phyloP scores from a whole-genome alignment of 2,113 vertebrate genomes.

The Hucho hucho region DNA sequence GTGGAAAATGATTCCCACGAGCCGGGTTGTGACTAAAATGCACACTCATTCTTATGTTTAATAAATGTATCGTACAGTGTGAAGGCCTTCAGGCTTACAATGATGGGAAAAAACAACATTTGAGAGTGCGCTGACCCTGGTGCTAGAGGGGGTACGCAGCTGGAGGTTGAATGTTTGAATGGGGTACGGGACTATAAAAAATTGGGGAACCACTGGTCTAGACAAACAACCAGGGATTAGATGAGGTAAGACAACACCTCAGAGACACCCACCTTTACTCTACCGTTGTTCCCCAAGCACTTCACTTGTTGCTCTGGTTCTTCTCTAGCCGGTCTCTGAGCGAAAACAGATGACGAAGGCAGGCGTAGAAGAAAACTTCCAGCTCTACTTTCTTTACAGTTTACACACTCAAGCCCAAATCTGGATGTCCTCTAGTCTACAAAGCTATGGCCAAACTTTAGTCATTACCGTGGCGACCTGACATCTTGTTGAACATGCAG shows the following conservation, averaged over 20 bases:
- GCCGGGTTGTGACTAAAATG: too few species aligned
- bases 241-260: conserved; percentile 15
- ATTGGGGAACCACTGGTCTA: conserved; percentile 8
- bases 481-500: conserved; percentile 32
- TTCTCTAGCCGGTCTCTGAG: not conserved
- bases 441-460: not conserved
- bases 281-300: not conserved
- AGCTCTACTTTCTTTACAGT: not conserved
- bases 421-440: conserved; percentile 5
- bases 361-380: conserved; percentile 27
- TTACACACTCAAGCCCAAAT: not conserved
- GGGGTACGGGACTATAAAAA: too few species aligned
- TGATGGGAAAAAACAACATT: too few species aligned
- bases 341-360: conserved; percentile 27
- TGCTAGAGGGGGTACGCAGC: too few species aligned
- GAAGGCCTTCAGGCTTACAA: too few species aligned
- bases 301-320: conserved; percentile 6
- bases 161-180: too few species aligned
- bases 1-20: too few species aligned
- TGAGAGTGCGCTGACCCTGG: too few species aligned
- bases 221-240: conserved; percentile 18
- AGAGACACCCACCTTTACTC: not conserved
- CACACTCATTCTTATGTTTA: too few species aligned
- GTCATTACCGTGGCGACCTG: conserved; percentile 42
- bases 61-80: too few species aligned